Evolutionary conservation across 2,797 vertebrate species (phyloP).

Genomic region (Botia almorhae): DNA sequence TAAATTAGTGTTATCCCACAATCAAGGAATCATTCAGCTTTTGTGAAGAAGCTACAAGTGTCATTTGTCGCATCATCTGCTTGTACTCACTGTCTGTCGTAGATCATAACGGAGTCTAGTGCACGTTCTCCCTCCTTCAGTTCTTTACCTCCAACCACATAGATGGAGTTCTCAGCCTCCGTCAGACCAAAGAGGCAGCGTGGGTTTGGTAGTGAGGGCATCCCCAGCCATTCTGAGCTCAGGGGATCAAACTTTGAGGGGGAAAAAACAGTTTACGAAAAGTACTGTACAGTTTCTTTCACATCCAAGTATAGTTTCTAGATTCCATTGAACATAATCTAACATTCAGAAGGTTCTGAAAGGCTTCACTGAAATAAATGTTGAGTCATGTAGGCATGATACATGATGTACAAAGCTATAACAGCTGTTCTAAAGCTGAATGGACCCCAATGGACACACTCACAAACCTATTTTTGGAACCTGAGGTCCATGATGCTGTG

Average conservation of each 20-base stretch:
- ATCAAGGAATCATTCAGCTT: no score
- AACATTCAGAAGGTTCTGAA: not conserved
- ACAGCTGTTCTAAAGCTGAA: not conserved
- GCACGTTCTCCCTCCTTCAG: conserved; percentile 93
- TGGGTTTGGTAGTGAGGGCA: conserved; percentile 92
- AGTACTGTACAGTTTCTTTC: not conserved
- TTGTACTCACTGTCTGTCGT: conserved; percentile 90
- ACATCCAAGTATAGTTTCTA: not conserved
- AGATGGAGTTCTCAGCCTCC: conserved; percentile 92
- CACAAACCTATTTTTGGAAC: conserved; percentile 34
- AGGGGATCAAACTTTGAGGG: conserved; percentile 87
- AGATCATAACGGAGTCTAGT: conserved; percentile 93
- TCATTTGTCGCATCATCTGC: not conserved
- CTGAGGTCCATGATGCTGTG: not conserved
- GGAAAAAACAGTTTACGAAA: not conserved
- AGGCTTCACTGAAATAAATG: not conserved
- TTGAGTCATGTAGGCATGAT: not conserved
- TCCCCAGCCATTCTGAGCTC: conserved; percentile 94
- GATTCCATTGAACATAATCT: not conserved
- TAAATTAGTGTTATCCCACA: not conserved
- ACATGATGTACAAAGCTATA: conserved; percentile 11
- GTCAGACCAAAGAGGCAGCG: conserved; percentile 94
- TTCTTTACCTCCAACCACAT: conserved; percentile 92
- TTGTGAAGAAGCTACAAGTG: not conserved
- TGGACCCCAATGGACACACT: not conserved